Base-by-base conservation (phyloP, 2,113 vertebrate species). In the Macquaria ambigua region DNA sequence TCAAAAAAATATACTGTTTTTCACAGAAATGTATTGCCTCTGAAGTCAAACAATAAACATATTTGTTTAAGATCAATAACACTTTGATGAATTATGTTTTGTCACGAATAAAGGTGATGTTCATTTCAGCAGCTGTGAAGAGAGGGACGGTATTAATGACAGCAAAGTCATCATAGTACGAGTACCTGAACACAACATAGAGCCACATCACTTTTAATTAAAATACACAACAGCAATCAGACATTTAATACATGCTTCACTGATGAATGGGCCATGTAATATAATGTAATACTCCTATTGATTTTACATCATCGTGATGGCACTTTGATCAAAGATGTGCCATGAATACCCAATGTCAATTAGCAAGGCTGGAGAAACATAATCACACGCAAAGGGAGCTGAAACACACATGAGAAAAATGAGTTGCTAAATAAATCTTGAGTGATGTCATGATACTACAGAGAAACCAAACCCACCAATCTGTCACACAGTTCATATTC, bases 191-290 rank as follows among this genome's bases (percentile, higher is more conserved):
- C 28, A 15, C 72, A 56, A 39, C 55, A 50, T 10, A 28, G 12
- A 66, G 41, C 14, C 52, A 41, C 37, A 62, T 61, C 59, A 56
- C 69, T 63, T 69, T 77, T 46, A 79, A 73, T 76, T 61, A 80
- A 67, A 76, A 79, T 1, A 76, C 28, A 31, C 28, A 31, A 31
- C 39, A 79, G 55, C 55, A 52, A 73, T 69, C 39, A 79, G 34
- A 67, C 41, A 64, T 79, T 34, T 82, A 74, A 53, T 46, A 55
- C 59, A 75, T 37, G 43, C 20, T 46, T 72, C 39, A 59, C 20
- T 46, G 70, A 79, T 80, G 59, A 74, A 66, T 64, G 48, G 52
- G 18, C 46, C 43, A 15, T 61, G 37, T 72, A 76, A 78, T 85
- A 52, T 12, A 55, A 7, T 66, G 64, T 55, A 76, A 84, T 69